Evolutionary conservation across 2,113 vertebrate genomes (phyloP).

Genomic region (Toxostoma redivivum): DNA sequence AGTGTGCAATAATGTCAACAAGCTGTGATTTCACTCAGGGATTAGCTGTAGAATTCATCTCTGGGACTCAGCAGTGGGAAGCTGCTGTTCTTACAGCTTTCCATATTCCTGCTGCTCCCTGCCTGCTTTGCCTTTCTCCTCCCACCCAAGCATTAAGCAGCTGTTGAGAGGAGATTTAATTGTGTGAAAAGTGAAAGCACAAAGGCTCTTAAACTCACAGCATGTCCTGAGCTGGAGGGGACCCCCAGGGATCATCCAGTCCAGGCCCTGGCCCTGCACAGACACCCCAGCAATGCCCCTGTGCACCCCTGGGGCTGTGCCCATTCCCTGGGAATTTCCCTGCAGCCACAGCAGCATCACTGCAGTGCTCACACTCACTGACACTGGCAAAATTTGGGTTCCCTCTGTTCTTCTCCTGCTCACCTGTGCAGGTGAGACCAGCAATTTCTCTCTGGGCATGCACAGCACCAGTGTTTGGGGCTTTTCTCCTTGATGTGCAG

Average conservation of each 20-base stretch:
- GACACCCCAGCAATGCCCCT: not conserved
- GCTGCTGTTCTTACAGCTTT: not conserved
- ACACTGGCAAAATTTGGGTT: too few relatives aligned
- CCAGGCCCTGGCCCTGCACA: not conserved
- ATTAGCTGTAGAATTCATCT: not conserved
- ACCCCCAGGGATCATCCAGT: not conserved
- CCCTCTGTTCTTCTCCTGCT: not conserved
- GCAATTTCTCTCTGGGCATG: not conserved
- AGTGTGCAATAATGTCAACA: not conserved
- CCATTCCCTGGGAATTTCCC: not conserved
- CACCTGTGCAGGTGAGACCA: not conserved
- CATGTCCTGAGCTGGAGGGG: not conserved
- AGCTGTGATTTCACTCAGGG: not conserved
- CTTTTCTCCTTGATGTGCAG: not conserved
- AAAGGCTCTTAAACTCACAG: rapidly evolving
- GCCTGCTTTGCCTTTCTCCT: not conserved
- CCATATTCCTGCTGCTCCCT: not conserved
- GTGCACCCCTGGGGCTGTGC: not conserved
- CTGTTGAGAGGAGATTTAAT: not conserved
- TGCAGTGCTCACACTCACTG: too few relatives aligned
- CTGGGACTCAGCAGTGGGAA: rapidly evolving
- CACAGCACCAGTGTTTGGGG: not conserved
- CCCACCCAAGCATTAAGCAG: not conserved
- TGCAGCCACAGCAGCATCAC: rapidly evolving
- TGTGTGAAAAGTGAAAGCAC: not conserved